These are phyloP conservation scores for Origma solitaria DNA, from an alignment of 2,113 vertebrate genomes.

Conservation along the genomic window DNA sequence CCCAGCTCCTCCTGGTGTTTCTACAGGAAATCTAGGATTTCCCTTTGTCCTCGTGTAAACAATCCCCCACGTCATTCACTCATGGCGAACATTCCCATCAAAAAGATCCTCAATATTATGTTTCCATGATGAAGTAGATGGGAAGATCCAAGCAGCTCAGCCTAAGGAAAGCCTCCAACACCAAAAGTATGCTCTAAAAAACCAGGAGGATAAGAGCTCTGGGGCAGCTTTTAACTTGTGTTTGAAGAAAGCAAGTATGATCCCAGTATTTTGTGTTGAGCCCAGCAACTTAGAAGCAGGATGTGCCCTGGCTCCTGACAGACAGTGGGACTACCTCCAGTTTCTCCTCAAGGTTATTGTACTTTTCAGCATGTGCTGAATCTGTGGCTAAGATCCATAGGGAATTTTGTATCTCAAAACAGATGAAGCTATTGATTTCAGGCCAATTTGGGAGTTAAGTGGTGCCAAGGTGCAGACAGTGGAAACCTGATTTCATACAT, in stretches of 20 bases:
- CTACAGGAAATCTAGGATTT: background rate
- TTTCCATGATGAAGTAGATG: fast-evolving
- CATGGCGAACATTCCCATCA: background rate
- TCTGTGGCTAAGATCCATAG: background rate
- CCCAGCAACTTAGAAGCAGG: background rate
- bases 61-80: background rate
- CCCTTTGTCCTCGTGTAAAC: background rate
- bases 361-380: background rate
- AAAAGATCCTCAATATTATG: background rate
- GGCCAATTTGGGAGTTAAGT: background rate
- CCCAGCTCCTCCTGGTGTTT: background rate
- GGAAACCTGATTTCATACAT: background rate
- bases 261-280: background rate
- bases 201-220: fast-evolving
- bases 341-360: background rate
- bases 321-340: background rate
- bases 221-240: background rate
- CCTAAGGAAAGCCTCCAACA: background rate
- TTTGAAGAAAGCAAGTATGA: background rate
- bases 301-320: background rate
- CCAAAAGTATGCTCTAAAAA: background rate
- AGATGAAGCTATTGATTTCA: background rate
- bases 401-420: background rate
- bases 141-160: background rate
- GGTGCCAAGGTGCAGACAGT: background rate